A percentile compares a stretch with the other conserved stretches of the same genome.
phyloP scores from a whole-genome alignment of 30 jellyfish, hydroid and myxozoan species.

The Cassiopea xamachana region DNA sequence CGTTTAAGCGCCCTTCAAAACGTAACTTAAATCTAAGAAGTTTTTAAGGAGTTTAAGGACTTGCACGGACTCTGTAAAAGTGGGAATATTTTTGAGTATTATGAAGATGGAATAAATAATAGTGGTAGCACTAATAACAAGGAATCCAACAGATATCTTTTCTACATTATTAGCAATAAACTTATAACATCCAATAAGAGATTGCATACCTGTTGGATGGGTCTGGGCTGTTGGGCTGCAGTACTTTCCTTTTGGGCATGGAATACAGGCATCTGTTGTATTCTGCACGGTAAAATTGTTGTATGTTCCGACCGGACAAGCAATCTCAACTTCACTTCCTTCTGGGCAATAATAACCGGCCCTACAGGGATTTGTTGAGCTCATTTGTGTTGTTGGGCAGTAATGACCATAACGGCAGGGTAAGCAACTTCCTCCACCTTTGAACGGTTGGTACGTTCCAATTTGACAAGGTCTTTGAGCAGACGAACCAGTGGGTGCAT shows the following conservation, averaged over 20 bases:
- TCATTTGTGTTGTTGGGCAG: slow-evolving; percentile 84
- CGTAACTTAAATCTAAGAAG: too few species aligned
- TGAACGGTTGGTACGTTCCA: slow-evolving; percentile 95
- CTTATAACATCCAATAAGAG: background rate
- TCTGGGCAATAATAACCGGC: slow-evolving; percentile 98
- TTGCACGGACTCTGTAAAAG: too few species aligned
- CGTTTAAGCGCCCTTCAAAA: too few species aligned
- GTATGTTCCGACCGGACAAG: slow-evolving; percentile 99
- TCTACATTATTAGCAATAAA: background rate
- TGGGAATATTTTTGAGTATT: too few species aligned
- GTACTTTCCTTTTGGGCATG: slow-evolving; percentile 93
- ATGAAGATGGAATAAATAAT: too few species aligned
- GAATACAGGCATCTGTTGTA: slow-evolving; percentile 75
- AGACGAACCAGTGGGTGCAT: slow-evolving; percentile 96
- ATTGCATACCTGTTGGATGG: slow-evolving; percentile 86
- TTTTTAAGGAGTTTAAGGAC: too few species aligned
- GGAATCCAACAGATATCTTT: too few species aligned
- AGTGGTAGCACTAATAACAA: too few species aligned
- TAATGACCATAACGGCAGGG: slow-evolving; percentile 95
- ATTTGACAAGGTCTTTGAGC: slow-evolving; percentile 96
- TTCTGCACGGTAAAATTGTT: slow-evolving; percentile 86
- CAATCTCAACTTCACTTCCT: slow-evolving; percentile 93
- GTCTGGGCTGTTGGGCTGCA: slow-evolving; percentile 95
- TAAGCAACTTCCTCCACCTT: slow-evolving; percentile 82
- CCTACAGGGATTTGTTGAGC: slow-evolving; percentile 75